These are phyloP conservation scores for Carduelis carduelis DNA, from an alignment of 2,797 vertebrate genomes.

Conservation along the genomic window DNA sequence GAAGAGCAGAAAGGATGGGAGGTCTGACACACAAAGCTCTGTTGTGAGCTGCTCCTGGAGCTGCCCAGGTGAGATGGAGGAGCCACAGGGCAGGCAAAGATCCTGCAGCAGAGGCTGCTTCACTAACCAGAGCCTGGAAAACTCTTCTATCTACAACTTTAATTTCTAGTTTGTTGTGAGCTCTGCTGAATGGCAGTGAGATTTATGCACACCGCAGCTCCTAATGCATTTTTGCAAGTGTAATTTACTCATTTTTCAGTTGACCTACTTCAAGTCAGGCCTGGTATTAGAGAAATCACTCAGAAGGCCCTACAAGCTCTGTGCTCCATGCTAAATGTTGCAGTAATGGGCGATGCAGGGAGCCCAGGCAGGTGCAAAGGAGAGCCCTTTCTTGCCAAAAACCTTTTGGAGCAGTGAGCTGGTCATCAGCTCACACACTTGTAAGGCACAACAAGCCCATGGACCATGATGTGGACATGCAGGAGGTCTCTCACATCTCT, in stretches of 20 bases:
- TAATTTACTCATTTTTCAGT: constrained; percentile 39
- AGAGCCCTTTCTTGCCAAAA: not conserved
- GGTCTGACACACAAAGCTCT: rapidly evolving
- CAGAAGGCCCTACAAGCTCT: not conserved
- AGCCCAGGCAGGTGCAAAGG: not conserved
- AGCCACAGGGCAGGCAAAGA: not conserved
- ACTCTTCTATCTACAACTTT: not conserved
- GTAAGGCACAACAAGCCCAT: not conserved
- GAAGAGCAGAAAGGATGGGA: not conserved
- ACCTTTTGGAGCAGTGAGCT: not conserved
- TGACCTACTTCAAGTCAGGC: constrained; percentile 47
- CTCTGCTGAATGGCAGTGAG: not conserved
- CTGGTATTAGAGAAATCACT: constrained; percentile 3
- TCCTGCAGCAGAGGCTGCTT: not conserved
- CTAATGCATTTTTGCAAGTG: not conserved
- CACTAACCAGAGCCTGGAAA: not conserved
- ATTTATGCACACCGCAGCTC: not conserved
- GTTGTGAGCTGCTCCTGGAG: not conserved
- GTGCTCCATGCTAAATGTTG: not conserved
- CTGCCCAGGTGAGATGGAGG: not conserved
- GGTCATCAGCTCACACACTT: not conserved
- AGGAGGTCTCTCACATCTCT: not conserved
- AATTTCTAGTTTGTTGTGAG: not conserved
- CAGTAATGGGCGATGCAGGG: not conserved
- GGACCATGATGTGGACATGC: not conserved